These are phyloP conservation scores for Conomelus anceps DNA, from an alignment of 2,888 invertebrate species.

Conservation along the genomic window DNA sequence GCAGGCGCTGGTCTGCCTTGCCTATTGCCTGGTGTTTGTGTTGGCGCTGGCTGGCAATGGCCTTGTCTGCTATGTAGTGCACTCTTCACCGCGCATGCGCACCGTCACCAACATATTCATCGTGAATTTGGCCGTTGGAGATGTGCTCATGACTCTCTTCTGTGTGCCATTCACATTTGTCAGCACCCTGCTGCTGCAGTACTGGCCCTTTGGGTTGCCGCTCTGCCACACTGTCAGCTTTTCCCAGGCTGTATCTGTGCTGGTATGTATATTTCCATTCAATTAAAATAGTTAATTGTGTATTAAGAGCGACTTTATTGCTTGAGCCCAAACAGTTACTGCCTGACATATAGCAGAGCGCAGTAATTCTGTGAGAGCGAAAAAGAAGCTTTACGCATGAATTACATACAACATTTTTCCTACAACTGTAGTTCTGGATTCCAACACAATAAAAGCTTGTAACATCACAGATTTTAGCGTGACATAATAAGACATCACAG, in stretches of 20 bases:
- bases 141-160: conserved; percentile 81
- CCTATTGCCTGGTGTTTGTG: conserved; percentile 65
- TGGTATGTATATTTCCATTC: conserved; percentile 39
- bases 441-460: no score
- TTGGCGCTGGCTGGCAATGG: conserved; percentile 67
- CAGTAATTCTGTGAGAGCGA: background rate
- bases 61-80: conserved; percentile 79
- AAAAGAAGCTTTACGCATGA: no score
- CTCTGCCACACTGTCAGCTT: conserved; percentile 67
- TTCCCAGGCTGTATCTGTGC: conserved; percentile 60
- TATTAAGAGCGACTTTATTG: no score
- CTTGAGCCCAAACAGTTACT: no score
- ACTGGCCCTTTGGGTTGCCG: conserved; percentile 81
- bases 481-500: no score
- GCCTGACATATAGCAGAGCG: no score
- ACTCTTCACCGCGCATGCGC: conserved; percentile 76
- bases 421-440: no score
- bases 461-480: no score
- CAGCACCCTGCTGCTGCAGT: conserved; percentile 66
- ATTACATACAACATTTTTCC: no score
- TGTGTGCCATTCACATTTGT: conserved; percentile 89
- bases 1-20: conserved; percentile 49
- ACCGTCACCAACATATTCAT: conserved; percentile 91
- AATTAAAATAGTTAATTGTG: no score
- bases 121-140: conserved; percentile 80